phyloP scores from a whole-genome alignment of 2,797 vertebrate species.

The Pipistrellus nathusii region DNA sequence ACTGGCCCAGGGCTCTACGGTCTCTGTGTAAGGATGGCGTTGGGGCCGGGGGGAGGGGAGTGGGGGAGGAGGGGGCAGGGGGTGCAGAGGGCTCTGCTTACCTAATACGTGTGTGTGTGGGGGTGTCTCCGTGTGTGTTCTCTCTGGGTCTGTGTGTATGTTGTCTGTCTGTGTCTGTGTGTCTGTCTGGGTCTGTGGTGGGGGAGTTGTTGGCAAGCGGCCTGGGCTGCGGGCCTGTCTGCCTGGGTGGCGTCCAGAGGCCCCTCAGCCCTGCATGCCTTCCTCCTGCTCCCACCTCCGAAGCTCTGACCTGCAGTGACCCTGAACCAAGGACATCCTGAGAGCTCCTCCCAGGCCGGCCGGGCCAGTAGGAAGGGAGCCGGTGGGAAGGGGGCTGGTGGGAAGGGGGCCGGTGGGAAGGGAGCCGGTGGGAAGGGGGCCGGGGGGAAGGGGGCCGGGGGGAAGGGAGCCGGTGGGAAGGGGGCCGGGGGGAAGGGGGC shows the following conservation, averaged over 20 bases:
- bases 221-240: slow-evolving; percentile 42
- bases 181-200: neutral
- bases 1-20: too few species aligned
- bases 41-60: too few species aligned
- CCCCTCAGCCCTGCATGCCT: slow-evolving; percentile 75
- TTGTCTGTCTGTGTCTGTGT: slow-evolving; percentile 66
- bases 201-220: slow-evolving; percentile 75
- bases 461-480: too few species aligned
- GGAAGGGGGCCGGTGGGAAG: neutral
- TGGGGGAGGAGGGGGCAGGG: too few species aligned
- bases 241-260: slow-evolving; percentile 78
- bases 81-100: slow-evolving; percentile 56
- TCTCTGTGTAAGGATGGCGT: neutral
- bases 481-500: neutral
- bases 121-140: neutral
- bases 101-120: slow-evolving; percentile 42
- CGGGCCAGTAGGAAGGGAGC: too few species aligned
- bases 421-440: neutral
- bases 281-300: slow-evolving; percentile 49
- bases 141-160: neutral
- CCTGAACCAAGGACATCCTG: slow-evolving; percentile 73
- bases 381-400: too few species aligned
- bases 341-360: slow-evolving; percentile 29
- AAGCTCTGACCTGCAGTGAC: slow-evolving; percentile 80
- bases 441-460: too few species aligned